These are phyloP conservation scores for Dryobota labecula DNA, from an alignment of 2,888 invertebrate species.

Conservation along the genomic window DNA sequence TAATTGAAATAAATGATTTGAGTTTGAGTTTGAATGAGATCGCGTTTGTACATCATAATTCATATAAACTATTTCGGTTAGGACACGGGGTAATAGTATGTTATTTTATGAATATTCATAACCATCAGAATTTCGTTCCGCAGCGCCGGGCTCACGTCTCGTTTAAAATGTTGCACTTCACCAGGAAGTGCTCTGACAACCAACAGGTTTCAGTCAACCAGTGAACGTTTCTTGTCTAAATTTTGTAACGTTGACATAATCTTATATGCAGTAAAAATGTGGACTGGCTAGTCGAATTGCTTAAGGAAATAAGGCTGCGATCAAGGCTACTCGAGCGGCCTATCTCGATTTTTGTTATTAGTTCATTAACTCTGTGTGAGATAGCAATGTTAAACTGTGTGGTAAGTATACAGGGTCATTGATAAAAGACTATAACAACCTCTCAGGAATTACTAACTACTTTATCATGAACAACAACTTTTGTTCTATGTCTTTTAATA, in stretches of 20 bases:
- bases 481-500: too few relatives aligned
- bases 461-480: too few relatives aligned
- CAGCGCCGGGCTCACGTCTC: constrained; percentile 65
- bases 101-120: constrained; percentile 64
- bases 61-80: too few relatives aligned
- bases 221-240: constrained; percentile 64
- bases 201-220: constrained; percentile 67
- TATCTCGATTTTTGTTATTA: constrained; percentile 40
- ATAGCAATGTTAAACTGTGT: constrained; percentile 6
- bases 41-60: too few relatives aligned
- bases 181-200: constrained; percentile 67
- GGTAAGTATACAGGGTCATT: too few relatives aligned
- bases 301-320: constrained; percentile 47
- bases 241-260: constrained; percentile 73
- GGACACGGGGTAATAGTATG: too few relatives aligned
- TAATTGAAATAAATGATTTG: too few relatives aligned
- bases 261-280: constrained; percentile 62
- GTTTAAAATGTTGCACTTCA: constrained; percentile 71
- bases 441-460: too few relatives aligned
- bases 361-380: constrained; percentile 41
- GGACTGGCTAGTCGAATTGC: constrained; percentile 50
- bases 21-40: too few relatives aligned
- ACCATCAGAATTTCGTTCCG: constrained; percentile 45
- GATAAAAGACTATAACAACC: too few relatives aligned
- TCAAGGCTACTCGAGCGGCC: constrained; percentile 47